Conservation (phyloP, 2,113 vertebrate genomes). For the Cyanistes caeruleus region DNA sequence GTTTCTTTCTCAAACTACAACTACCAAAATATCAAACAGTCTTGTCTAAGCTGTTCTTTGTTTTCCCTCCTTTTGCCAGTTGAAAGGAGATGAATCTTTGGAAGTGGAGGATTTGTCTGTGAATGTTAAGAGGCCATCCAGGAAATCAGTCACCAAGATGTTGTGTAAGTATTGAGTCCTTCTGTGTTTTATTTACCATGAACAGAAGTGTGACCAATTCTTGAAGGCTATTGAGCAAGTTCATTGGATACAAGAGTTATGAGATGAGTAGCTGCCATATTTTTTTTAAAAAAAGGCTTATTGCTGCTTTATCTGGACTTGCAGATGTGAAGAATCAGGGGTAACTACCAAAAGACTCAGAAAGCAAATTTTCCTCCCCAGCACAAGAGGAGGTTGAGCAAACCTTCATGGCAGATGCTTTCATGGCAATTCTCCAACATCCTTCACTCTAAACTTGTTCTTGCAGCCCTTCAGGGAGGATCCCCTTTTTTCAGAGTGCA, state of each 20-base stretch:
- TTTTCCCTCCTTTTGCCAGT: constrained; percentile 41
- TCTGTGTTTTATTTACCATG: background rate
- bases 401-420: rapidly evolving
- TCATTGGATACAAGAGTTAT: background rate
- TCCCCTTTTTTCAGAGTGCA: background rate
- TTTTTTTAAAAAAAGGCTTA: background rate
- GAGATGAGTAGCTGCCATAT: background rate
- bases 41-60: background rate
- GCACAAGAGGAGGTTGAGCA: background rate
- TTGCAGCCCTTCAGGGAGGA: background rate
- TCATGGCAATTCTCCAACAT: background rate
- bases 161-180: constrained; percentile 66
- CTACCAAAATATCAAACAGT: background rate
- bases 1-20: background rate
- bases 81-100: constrained; percentile 71
- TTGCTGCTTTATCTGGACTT: background rate
- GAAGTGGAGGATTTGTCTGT: constrained; percentile 70
- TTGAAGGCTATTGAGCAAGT: background rate
- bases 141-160: constrained; percentile 81
- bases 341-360: background rate
- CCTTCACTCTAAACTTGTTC: background rate
- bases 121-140: constrained; percentile 74
- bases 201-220: background rate
- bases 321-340: background rate
- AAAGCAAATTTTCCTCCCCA: background rate